Evolutionary conservation across 2,797 vertebrate genomes (phyloP), one percentile per base, ranked within the genome.

Genomic region (Crenichthys baileyi): DNA sequence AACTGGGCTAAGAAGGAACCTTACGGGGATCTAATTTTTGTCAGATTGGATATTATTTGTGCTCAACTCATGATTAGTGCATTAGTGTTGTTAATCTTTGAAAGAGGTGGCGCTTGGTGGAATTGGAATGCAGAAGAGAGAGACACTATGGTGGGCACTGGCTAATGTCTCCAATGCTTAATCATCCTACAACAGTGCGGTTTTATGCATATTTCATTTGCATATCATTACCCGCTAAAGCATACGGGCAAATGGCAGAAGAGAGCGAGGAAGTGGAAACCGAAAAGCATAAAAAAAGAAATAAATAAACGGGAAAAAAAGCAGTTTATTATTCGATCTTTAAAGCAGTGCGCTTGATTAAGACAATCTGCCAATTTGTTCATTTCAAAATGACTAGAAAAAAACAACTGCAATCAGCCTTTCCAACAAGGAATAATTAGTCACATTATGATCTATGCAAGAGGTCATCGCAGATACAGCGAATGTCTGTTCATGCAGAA

Each of bases 181-280:
- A 99, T 99, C 98, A 98, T 98, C 96, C 95, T 97, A 96, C 97
- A 96, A 97, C 96, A 97, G 97, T 97, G 98, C 96, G 97, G 95
- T 97, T 98, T 98, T 98, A 97, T 98, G 97, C 97, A 98, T 98
- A 98, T 98, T 98, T 98, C 96, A 98, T 99, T 99, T 98, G 97
- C 97, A 99, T 99, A 97, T 98, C 97, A 99, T 99, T 99, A 98
- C 95, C 95, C 80, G 92, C 94, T 88, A 95, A 92, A 92, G 95
- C 95, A 95, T 92, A 92, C 85, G 85, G 90, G 93, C 93, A 94
- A 95, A 94, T 94, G 93, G 93, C 90, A 93, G 93, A 82, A 83
- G 90, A 93, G 91, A 94, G 92, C 76, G 84, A 92, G 93, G 90
- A 92, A 91, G 90, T 92, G 93, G 93, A 91, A 93, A 93, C 86